phyloP scores from a whole-genome alignment of 2,113 vertebrate genomes.

The Gulo gulo region DNA sequence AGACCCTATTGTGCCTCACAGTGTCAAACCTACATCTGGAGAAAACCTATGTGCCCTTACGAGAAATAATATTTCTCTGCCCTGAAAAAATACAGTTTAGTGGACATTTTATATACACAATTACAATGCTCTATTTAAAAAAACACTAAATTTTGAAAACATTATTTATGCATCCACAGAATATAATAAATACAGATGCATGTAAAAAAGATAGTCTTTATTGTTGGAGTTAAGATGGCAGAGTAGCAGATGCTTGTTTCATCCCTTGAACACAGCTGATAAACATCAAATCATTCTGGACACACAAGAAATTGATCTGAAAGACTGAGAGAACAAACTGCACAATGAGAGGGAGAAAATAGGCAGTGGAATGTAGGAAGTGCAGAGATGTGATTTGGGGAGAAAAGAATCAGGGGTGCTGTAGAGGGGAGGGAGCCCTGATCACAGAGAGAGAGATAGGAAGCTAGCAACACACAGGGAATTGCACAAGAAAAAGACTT shows the following conservation, averaged over 20 bases:
- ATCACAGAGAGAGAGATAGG: neutral
- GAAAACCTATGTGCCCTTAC: neutral
- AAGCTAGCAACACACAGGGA: neutral
- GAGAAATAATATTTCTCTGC: neutral
- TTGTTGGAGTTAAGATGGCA: neutral
- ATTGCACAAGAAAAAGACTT: neutral
- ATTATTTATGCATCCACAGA: neutral
- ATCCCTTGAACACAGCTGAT: neutral
- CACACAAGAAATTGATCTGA: neutral
- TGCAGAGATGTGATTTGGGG: neutral
- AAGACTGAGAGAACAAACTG: neutral
- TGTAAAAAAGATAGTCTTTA: neutral
- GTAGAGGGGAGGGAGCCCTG: neutral
- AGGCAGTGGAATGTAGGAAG: neutral
- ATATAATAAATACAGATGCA: neutral
- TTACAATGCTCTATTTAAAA: neutral
- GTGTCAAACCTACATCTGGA: neutral
- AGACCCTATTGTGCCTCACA: neutral
- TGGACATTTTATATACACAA: neutral
- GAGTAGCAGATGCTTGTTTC: neutral
- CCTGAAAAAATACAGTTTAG: neutral
- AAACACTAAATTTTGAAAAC: neutral
- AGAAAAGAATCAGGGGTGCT: neutral
- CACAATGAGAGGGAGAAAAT: neutral
- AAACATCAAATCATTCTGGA: neutral